phyloP scores from a whole-genome alignment of 1,140 invertebrate genomes.

The Zaprionus tsacasi region DNA sequence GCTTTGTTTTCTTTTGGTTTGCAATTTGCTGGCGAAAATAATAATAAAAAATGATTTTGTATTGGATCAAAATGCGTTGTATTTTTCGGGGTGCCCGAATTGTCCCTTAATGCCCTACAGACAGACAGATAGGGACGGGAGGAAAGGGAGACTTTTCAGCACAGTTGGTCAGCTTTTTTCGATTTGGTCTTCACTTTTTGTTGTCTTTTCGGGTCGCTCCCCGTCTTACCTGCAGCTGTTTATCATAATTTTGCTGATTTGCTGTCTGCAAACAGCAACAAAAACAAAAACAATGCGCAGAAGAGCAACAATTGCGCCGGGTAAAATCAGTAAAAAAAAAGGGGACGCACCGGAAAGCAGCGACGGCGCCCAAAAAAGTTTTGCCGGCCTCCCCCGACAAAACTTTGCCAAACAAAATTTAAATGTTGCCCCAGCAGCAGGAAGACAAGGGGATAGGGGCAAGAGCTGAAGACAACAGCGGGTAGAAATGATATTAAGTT shows the following conservation, averaged over 20 bases:
- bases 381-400: conserved; percentile 11
- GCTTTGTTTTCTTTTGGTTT: conserved; percentile 50
- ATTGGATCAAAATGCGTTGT: conserved; percentile 50
- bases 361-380: conserved; percentile 26
- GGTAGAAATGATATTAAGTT: conserved; percentile 37
- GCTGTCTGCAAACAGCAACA: conserved; percentile 73
- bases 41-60: conserved; percentile 59
- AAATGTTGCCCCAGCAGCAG: conserved; percentile 35
- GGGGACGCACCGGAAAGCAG: conserved; percentile 53
- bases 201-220: conserved; percentile 43
- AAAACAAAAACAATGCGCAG: conserved; percentile 61
- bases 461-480: conserved; percentile 18
- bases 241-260: conserved; percentile 83
- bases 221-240: conserved; percentile 78
- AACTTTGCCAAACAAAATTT: conserved; percentile 69
- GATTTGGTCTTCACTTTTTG: conserved; percentile 35
- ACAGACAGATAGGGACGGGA: not conserved
- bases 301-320: conserved; percentile 48
- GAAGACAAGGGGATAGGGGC: conserved; percentile 12
- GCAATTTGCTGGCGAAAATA: conserved; percentile 32
- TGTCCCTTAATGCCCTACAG: conserved; percentile 64
- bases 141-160: conserved; percentile 24
- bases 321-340: conserved; percentile 54
- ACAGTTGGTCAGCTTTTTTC: conserved; percentile 63
- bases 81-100: conserved; percentile 39